Conservation (phyloP, 2,797 vertebrate genomes). For the Sebastes iracundus region DNA sequence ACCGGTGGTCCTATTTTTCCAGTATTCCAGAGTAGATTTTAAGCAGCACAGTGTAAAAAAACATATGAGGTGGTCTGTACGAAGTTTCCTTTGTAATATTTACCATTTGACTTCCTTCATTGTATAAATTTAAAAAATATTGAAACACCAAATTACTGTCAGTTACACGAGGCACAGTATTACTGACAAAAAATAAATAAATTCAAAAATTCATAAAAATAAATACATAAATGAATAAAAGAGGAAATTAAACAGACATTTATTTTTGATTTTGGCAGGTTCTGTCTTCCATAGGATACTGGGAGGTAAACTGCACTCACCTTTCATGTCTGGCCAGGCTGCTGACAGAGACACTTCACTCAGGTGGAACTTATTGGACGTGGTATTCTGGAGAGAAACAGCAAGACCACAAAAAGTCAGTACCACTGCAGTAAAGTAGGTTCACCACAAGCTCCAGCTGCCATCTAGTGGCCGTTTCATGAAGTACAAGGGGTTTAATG, state of each 20-base stretch:
- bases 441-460: neutral
- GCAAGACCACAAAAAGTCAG: neutral
- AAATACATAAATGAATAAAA: too few species aligned
- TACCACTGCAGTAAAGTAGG: neutral
- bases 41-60: too few species aligned
- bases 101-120: neutral
- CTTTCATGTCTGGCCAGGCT: constrained; percentile 69
- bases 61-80: neutral
- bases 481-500: neutral
- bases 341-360: constrained; percentile 70
- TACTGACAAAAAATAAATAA: too few species aligned
- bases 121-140: neutral
- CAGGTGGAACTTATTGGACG: constrained; percentile 80
- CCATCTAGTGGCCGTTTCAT: constrained; percentile 57
- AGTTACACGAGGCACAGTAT: neutral
- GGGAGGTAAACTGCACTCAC: constrained; percentile 61
- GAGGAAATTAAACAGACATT: too few species aligned
- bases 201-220: too few species aligned
- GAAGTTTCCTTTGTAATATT: neutral
- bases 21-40: too few species aligned
- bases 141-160: neutral
- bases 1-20: neutral
- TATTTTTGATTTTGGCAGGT: too few species aligned
- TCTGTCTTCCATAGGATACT: too few species aligned
- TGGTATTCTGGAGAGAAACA: constrained; percentile 75